These are phyloP conservation scores for Flexamia atlantica DNA, from an alignment of 2,888 invertebrate genomes.

Conservation along the genomic window DNA sequence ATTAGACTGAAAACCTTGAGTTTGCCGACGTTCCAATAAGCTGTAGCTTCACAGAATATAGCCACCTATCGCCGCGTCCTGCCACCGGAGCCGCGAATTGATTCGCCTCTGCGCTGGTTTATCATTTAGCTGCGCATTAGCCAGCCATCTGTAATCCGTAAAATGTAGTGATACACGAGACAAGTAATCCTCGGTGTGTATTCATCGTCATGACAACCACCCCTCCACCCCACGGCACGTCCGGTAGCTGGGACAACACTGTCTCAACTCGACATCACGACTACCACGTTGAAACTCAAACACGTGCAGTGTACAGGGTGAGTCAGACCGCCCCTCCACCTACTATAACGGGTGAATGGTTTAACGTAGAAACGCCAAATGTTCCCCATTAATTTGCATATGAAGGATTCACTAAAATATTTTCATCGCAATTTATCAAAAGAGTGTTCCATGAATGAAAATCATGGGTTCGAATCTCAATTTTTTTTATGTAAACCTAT, in stretches of 20 bases:
- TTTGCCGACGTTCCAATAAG: not conserved
- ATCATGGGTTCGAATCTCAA: too few species aligned
- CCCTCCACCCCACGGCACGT: not conserved
- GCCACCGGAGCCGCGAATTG: not conserved
- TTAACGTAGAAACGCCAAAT: too few species aligned
- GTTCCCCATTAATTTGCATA: too few species aligned
- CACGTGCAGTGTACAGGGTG: too few species aligned
- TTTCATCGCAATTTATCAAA: too few species aligned
- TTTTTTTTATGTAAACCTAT: too few species aligned
- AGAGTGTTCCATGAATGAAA: too few species aligned
- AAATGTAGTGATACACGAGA: conserved; percentile 57
- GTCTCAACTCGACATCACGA: conserved; percentile 22
- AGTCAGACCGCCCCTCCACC: too few species aligned
- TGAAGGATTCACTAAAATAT: too few species aligned
- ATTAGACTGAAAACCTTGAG: not conserved
- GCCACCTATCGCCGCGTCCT: not conserved
- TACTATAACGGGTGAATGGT: too few species aligned
- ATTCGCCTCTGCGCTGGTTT: conserved; percentile 5
- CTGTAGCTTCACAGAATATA: not conserved
- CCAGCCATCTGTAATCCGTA: conserved; percentile 51
- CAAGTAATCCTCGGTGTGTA: conserved; percentile 35
- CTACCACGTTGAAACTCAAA: not conserved
- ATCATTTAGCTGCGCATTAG: not conserved
- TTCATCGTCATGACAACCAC: conserved; percentile 51
- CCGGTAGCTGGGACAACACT: not conserved